Evolutionary conservation across 2,888 invertebrate species (phyloP), one percentile per base, ranked within the genome.

Genomic region (Aleiodes testaceus): DNA sequence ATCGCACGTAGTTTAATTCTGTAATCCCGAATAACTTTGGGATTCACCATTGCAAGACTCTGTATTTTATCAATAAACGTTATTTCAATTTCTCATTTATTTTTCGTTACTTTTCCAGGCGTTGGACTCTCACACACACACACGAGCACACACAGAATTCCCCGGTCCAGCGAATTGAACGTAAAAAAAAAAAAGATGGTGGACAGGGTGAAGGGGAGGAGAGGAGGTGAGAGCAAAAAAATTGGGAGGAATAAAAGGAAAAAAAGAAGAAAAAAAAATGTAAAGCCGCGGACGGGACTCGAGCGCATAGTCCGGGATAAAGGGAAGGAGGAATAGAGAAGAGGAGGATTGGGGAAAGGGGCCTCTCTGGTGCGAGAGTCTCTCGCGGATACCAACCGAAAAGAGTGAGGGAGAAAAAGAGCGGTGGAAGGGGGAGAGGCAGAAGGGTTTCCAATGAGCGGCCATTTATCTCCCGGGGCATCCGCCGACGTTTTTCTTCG

Each of bases 401-500:
- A 45, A 69, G 42, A 61, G 67, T 72, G 52, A 66, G 78, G 76
- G 78, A 78, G 77, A 75, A 74, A 77, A 52, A 69, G 53, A 61
- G 49, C 52, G 69, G 59, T 63, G 59, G 67, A 20, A 70, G 49
- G 68, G 74, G 69, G 71, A 70, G 74, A 75, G 76, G 79, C 72
- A 78, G 78, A 78, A 78, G 79, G 79, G 77, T 80, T 81, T 81
- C 80, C 81, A 81, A 81, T 81, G 81, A 81, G 80, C 80, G 79
- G 79, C 80, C 81, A 81, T 81, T 81, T 81, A 81, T 81, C 81
- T 81, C 80, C 79, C 80, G 80, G 80, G 79, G 80, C 81, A 80
- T 81, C 80, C 81, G 79, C 80, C 81, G 81, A 81, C 81, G 79
- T 81, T 80, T 81, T 80, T 81, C 79, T 80, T 79, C 79, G 78